These are phyloP conservation scores for Enteromius trimaculatus DNA, from an alignment of 2,797 vertebrate genomes.

Conservation along the genomic window DNA sequence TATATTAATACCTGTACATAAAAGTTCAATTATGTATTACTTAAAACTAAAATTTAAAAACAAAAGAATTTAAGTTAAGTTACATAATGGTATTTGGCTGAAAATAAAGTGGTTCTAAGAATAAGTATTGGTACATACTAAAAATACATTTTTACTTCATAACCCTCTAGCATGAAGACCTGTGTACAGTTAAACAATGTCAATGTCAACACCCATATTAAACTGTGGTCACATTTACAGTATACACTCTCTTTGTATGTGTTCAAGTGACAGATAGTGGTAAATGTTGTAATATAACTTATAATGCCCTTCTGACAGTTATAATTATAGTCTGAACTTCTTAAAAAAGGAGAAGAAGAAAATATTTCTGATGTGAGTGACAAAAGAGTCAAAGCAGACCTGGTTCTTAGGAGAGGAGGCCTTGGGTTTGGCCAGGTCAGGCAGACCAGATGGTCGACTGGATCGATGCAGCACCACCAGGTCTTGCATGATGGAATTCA, in stretches of 20 bases:
- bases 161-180: background rate
- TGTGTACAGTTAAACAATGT: background rate
- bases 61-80: background rate
- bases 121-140: background rate
- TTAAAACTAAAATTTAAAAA: background rate
- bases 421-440: slow-evolving; percentile 90
- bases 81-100: background rate
- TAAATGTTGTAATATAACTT: background rate
- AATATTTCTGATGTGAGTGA: background rate
- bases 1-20: too few species aligned
- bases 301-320: background rate
- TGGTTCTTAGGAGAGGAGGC: slow-evolving; percentile 94
- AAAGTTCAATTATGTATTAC: background rate
- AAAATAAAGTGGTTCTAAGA: background rate
- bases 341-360: background rate
- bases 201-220: background rate
- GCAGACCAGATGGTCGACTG: slow-evolving; percentile 87
- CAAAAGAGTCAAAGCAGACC: slow-evolving; percentile 72
- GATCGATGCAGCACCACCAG: slow-evolving; percentile 96
- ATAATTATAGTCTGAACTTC: background rate
- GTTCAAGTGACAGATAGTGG: background rate
- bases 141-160: background rate
- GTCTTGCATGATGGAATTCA: slow-evolving; percentile 99
- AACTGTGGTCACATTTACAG: background rate
- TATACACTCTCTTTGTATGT: background rate